Evolutionary conservation across 2,113 vertebrate species (phyloP), one percentile per base, ranked within the genome.

Genomic region (Xyliphius kryptos): DNA sequence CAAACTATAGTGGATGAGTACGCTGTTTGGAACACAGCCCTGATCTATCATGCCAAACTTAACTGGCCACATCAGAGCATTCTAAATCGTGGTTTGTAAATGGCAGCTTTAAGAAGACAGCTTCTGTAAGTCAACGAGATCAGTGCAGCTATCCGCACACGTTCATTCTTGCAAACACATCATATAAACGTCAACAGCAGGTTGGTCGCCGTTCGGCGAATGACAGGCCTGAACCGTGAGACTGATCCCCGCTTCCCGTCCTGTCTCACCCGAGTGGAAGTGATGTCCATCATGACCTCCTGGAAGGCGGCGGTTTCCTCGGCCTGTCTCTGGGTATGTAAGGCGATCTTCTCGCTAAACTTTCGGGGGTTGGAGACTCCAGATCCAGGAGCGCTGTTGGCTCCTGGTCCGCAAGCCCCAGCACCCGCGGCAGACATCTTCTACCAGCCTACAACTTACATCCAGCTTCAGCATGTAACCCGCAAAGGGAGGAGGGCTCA

Each of bases 281-380:
- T 89, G 84, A 95, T 90, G 83, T 93, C 91, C 90, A 93, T 94
- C 93, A 95, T 95, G 63, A 95, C 91, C 87, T 94, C 90, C 82
- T 93, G 91, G 75, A 96, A 96, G 76, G 93, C 93, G 68, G 92
- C 92, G 6, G 93, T 96, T 83, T 96, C 92, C 80, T 95, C 92
- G 59, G 93, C 92, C 80, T 96, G 92, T 14, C 91, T 87, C 84
- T 94, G 92, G 47, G 90, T 92, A 56, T 96, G 92, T 69, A 96
- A 77, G 46, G 93, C 93, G 48, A 96, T 96, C 78, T 96, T 96
- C 84, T 96, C 93, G 76, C 92, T 94, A 54, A 96, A 96, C 81
- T 96, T 96, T 52, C 93, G 82, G n/a, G 93, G 93, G 83, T 94
- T 95, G 13, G 90, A 88, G 22, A 85, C 66, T 77, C 88, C 87